Evolutionary conservation across 1,140 invertebrate species (phyloP), one percentile per base, ranked within the genome.

Genomic region (Archivesica marissinica): DNA sequence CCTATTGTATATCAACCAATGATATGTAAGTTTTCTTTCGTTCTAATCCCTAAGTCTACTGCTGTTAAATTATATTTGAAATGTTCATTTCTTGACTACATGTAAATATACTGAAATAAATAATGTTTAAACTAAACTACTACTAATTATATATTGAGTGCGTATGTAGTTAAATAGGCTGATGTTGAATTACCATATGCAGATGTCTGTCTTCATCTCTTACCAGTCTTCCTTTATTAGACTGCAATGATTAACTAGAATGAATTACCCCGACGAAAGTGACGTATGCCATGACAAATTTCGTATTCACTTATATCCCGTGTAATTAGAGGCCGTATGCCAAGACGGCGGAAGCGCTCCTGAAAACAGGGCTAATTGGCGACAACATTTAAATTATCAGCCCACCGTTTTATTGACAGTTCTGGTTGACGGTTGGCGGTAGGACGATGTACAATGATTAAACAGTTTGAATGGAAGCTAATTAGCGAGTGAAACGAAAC

Each of bases 371-470:
- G 23, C 59, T 64, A 64, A 64, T 64, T 64, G 59, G 59, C 20
- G 59, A 64, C 59, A 64, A 64, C 59, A 35, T 35, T 64, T 64
- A 64, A 64, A 64, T 64, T 33, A 64, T 64, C 38, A 64, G 59
- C 59, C 25, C 7, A 25, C 30, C 11, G 59, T 64, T 64, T 33
- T 64, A 64, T 64, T 64, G 28, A 64, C 59, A 35, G 59, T 33
- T 64, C 3, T 30, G 38, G 23, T 64, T 64, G 13, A 64, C 59
- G 38, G n/a, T n/a, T n/a, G 33, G 59, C 15, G 13, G 6, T 64
- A 33, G 23, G 30, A 17, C 11, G 30, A 64, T 64, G 59, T 25
- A 25, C 59, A 64, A 64, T 64, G 59, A 64, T 64, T 64, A 64
- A 64, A 64, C 23, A 64, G 33, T 64, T 64, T 35, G 59, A 64